Evolutionary conservation across 2,888 invertebrate species (phyloP).

Genomic region (Diarsia dahlii): DNA sequence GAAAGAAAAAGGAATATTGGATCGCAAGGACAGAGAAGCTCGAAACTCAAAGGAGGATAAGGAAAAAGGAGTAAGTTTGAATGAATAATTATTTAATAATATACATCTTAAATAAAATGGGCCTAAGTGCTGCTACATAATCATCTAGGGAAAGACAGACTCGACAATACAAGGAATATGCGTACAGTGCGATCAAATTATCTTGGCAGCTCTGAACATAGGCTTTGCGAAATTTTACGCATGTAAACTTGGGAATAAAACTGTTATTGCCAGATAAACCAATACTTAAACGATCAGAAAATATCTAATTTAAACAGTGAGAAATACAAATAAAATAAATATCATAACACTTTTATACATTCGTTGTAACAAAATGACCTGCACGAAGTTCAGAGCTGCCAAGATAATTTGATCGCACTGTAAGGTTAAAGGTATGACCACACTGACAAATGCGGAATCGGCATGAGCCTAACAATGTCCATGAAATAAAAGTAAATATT

Average conservation of each 20-base stretch:
- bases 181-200: too few relatives aligned
- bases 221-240: too few relatives aligned
- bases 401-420: too few relatives aligned
- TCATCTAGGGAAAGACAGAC: neutral
- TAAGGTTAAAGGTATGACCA: neutral
- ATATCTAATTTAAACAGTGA: too few relatives aligned
- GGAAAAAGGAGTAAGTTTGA: constrained; percentile 69
- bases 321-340: too few relatives aligned
- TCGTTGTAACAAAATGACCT: too few relatives aligned
- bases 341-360: too few relatives aligned
- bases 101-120: neutral
- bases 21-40: constrained; percentile 83
- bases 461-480: neutral
- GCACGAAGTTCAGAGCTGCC: too few relatives aligned
- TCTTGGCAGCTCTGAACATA: too few relatives aligned
- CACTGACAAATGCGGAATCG: neutral
- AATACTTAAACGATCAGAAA: too few relatives aligned
- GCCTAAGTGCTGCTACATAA: neutral
- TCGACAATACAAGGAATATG: neutral
- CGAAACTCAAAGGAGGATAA: constrained; percentile 82
- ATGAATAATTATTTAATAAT: neutral
- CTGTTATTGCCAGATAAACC: too few relatives aligned
- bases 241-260: too few relatives aligned
- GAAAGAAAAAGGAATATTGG: constrained; percentile 90
- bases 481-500: neutral